Percentiles rank a stretch among this genome's conserved stretches.
Evolutionary conservation across 1,140 invertebrate species (phyloP).

Genomic region (Kradibia gibbosae): DNA sequence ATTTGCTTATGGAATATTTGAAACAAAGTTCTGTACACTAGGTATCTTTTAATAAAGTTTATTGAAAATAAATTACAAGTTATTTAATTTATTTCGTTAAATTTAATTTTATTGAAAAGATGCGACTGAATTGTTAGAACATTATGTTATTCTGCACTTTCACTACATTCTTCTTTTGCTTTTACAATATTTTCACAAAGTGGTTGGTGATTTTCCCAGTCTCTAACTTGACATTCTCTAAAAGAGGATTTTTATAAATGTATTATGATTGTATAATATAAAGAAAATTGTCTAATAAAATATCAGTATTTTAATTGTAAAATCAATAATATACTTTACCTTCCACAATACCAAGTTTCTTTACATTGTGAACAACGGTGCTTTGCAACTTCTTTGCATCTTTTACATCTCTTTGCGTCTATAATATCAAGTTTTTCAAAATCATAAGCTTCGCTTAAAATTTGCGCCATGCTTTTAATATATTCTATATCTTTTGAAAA

Average conservation of each 20-base stretch:
- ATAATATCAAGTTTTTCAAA: conserved; percentile 69
- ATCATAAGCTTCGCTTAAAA: conserved; percentile 70
- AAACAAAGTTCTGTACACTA: conserved; percentile 75
- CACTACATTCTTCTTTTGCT: conserved; percentile 46
- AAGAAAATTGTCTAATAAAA: background rate
- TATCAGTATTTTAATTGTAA: background rate
- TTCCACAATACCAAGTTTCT: conserved; percentile 72
- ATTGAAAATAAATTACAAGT: conserved; percentile 54
- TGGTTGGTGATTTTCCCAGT: conserved; percentile 68
- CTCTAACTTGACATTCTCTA: conserved; percentile 72
- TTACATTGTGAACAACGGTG: conserved; percentile 74
- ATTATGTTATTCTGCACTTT: conserved; percentile 18
- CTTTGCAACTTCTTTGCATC: conserved; percentile 65
- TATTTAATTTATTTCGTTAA: conserved; percentile 51
- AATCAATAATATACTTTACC: conserved; percentile 58
- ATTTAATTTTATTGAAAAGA: conserved; percentile 7
- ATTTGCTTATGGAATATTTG: conserved; percentile 93
- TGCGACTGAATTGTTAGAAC: background rate
- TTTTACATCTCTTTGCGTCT: conserved; percentile 64
- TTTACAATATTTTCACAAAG: conserved; percentile 60
- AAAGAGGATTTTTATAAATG: conserved; percentile 45
- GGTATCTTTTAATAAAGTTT: conserved; percentile 66
- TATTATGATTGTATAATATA: conserved; percentile 11
- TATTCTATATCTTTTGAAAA: conserved; percentile 72
- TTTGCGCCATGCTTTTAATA: conserved; percentile 72